Evolutionary conservation across 2,888 invertebrate species (phyloP).

Genomic region (Latrodectus hesperus): DNA sequence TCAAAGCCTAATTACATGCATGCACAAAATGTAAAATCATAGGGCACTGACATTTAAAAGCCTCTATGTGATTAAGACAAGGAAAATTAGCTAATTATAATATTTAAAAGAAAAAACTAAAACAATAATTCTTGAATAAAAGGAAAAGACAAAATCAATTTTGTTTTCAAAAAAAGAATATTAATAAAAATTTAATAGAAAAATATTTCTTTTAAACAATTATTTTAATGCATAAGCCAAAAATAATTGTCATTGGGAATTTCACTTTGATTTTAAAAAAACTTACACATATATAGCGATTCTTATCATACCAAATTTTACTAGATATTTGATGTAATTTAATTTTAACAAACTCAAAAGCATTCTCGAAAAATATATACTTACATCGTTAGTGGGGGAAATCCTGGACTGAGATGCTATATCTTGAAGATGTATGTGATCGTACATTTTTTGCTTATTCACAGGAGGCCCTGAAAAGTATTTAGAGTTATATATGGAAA

Average conservation of each 20-base stretch:
- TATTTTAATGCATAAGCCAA: background rate
- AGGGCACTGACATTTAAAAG: background rate
- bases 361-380: background rate
- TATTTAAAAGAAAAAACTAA: too few relatives aligned
- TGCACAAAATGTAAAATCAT: too few relatives aligned
- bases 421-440: slow-evolving; percentile 69
- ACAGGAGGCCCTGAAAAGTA: slow-evolving; percentile 65
- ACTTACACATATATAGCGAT: background rate
- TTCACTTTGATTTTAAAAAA: background rate
- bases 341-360: background rate
- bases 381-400: slow-evolving; percentile 62
- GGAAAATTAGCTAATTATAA: too few relatives aligned
- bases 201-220: background rate
- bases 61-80: background rate
- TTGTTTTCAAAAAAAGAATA: too few relatives aligned
- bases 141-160: too few relatives aligned
- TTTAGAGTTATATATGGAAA: background rate
- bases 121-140: too few relatives aligned
- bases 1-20: background rate
- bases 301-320: background rate
- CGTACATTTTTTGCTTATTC: slow-evolving; percentile 69
- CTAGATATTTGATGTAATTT: background rate
- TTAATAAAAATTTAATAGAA: background rate
- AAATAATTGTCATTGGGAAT: background rate
- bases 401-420: slow-evolving; percentile 63